Percentiles rank a stretch among this genome's conserved stretches.
Conservation (phyloP, 2,113 vertebrate species). For the Tricholaema leucomelas region DNA sequence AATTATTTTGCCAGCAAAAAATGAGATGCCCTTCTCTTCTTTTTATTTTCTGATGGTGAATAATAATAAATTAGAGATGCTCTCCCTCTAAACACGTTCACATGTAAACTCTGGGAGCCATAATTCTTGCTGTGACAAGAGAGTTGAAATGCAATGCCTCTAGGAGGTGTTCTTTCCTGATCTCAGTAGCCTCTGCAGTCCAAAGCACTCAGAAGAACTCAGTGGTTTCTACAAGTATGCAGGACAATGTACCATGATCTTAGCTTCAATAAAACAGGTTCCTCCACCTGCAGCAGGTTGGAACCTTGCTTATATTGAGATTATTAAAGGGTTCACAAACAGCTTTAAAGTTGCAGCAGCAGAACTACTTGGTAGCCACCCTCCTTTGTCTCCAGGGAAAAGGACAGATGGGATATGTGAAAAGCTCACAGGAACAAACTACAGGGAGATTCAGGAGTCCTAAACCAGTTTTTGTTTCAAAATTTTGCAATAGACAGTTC, state of each 20-base stretch:
- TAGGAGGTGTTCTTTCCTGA: neutral
- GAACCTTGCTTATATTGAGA: neutral
- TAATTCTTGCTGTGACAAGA: neutral
- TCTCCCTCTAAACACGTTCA: neutral
- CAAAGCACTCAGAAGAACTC: neutral
- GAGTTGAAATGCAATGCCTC: neutral
- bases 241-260: neutral
- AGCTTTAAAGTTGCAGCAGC: neutral
- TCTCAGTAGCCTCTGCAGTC: neutral
- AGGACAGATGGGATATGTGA: neutral
- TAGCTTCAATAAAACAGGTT: neutral
- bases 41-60: neutral
- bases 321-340: neutral
- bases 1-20: neutral
- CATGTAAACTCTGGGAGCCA: neutral
- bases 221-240: rapidly evolving
- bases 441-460: neutral
- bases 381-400: neutral
- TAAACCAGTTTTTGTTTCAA: neutral
- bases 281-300: neutral
- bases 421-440: neutral
- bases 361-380: neutral
- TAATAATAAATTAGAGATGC: neutral
- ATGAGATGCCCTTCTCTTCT: neutral
- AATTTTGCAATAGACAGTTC: neutral